phyloP scores from a whole-genome alignment of 2,113 vertebrate species.

The Muntiacus reevesi region DNA sequence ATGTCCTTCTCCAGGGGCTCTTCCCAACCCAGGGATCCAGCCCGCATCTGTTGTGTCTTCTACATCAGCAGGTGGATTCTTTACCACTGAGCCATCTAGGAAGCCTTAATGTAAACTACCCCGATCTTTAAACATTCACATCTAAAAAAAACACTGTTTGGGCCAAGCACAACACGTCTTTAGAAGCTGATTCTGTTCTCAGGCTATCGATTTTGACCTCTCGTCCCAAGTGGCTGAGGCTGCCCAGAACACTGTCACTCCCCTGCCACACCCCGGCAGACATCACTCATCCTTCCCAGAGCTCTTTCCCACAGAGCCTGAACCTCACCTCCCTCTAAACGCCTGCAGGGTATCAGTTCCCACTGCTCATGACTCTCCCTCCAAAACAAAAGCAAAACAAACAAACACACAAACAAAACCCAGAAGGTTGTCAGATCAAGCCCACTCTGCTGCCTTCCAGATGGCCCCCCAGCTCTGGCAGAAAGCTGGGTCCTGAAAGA shows the following conservation, averaged over 20 bases:
- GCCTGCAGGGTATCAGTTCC: not conserved
- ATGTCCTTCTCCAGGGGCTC: not conserved
- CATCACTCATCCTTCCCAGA: not conserved
- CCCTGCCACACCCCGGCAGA: not conserved
- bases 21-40: not conserved
- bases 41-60: not conserved
- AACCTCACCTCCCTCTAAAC: not conserved
- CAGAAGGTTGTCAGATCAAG: not conserved
- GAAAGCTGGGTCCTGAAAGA: not conserved
- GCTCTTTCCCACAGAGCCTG: not conserved
- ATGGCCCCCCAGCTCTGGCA: not conserved
- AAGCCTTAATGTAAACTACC: not conserved
- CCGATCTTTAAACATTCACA: not conserved
- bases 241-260: fast-evolving
- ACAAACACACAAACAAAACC: not conserved
- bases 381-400: not conserved
- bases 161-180: not conserved
- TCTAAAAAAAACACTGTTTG: not conserved
- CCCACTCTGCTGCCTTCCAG: not conserved
- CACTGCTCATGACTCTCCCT: not conserved
- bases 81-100: not conserved
- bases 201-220: not conserved
- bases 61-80: not conserved
- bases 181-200: not conserved
- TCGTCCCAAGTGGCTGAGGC: not conserved